Base-by-base conservation (phyloP, 2,888 invertebrate genomes). In the Amiota minor region DNA sequence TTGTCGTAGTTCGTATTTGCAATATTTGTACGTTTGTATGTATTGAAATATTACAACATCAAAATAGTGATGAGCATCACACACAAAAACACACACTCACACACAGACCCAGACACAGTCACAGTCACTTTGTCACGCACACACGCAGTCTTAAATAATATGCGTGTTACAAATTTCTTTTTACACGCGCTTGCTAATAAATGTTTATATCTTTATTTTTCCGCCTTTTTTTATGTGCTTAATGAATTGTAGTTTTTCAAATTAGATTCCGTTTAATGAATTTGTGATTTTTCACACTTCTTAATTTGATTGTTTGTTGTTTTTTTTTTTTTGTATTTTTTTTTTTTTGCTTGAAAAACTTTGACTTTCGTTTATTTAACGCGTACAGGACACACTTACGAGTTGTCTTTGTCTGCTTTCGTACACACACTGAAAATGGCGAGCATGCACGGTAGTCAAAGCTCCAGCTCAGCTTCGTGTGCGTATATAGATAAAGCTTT, bases 241-340 rank as follows among this genome's bases (percentile, higher is more conserved):
- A 4, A 9, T 70, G 72, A 62, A 18, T 59, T 56, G 68, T 70
- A 67, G 47, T 77, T 77, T 76, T 78, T 85, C 79, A 75, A 84
- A 80, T 76, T 78, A 16, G 20, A 14, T 20, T 20, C 2, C 18
- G 23, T 11, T 18, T 18, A 59, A 59, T 59, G 10, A 59, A 59
- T 53, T 56, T 20, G 59, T 59, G 10, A 20, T 14, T 55, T 59
- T 59, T 59, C 59, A 59, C 59, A 59, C 59, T 10, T 59, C 16
- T 10, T 20, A 9, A 14, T n/a, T 55, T 1, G 9, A 20, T 16
- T 59, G 11, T n/a, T 56, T 56, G n/a, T n/a, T n/a, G n/a, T n/a
- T 56, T 56, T 56, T 56, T 20, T 59, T 18, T n/a, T 59, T 59
- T 53, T 53, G 16, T n/a, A n/a, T n/a, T 56, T 56, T 56, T 56